phyloP scores from a whole-genome alignment of 2,888 invertebrate species.

The Muscina levida region DNA sequence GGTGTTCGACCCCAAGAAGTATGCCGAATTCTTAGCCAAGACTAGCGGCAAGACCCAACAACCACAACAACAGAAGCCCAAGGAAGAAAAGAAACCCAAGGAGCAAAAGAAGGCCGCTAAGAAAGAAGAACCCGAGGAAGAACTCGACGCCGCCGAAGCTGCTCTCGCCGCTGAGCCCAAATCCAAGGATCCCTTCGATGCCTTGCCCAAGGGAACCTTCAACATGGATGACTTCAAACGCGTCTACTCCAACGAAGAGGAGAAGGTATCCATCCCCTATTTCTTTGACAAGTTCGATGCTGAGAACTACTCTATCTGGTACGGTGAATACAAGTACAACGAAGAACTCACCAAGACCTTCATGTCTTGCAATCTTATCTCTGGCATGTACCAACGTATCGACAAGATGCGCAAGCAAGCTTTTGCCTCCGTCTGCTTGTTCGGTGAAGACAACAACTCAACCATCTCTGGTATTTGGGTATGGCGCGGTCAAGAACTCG shows the following conservation, averaged over 20 bases:
- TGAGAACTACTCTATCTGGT: slow-evolving; percentile 98
- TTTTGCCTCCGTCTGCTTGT: slow-evolving; percentile 95
- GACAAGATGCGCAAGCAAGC: slow-evolving; percentile 99
- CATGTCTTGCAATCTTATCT: slow-evolving; percentile 99
- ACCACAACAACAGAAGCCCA: slow-evolving; percentile 73
- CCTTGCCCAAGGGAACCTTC: slow-evolving; percentile 94
- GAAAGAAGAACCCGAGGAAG: slow-evolving; percentile 81
- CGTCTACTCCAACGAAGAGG: slow-evolving; percentile 97
- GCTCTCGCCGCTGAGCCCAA: slow-evolving; percentile 88
- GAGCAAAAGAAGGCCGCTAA: slow-evolving; percentile 77
- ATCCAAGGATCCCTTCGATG: slow-evolving; percentile 94
- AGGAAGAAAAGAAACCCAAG: slow-evolving; percentile 75
- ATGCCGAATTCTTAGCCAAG: slow-evolving; percentile 82
- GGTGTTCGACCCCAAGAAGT: slow-evolving; percentile 89
- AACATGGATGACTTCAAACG: slow-evolving; percentile 98
- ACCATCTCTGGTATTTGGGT: slow-evolving; percentile 98
- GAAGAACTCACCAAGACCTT: slow-evolving; percentile 94
- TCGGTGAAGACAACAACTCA: slow-evolving; percentile 95
- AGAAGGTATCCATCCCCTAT: slow-evolving; percentile 94
- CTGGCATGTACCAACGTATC: slow-evolving; percentile 98
- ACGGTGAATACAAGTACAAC: slow-evolving; percentile 97
- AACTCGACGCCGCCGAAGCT: slow-evolving; percentile 85
- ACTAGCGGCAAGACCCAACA: slow-evolving; percentile 75
- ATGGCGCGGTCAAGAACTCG: slow-evolving; percentile 97
- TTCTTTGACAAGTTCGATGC: slow-evolving; percentile 99